Base-by-base conservation (phyloP, 2,797 vertebrate genomes). In the Melanotaenia nigrans region DNA sequence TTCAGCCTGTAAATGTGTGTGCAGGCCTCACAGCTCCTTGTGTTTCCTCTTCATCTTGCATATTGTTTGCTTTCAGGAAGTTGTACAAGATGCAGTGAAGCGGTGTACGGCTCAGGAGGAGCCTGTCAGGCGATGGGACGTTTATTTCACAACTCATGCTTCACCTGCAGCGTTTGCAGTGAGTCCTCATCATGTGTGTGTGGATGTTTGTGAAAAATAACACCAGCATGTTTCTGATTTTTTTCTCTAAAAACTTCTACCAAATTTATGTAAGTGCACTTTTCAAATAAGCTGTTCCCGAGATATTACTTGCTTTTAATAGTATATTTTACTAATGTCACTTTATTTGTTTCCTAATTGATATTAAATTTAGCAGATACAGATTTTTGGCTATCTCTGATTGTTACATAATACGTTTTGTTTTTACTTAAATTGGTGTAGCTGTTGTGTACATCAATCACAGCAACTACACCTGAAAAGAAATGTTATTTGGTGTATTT, bases 71-170 rank as follows among this genome's bases (percentile, higher is more conserved):
- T 4, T 69, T 28, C 62, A 93, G 93, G 88, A 62, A 79, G 59
- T 45, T 94, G 93, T 24, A 66, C 42, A 0, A 66, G 78, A 65
- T 93, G 91, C 82, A 68, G 74, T 0, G 55, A 79, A 72, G 79
- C 69, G 0, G 84, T 92, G 59, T 55, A 59, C 1, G 28, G 78
- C 1, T 64, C 61, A 18, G 85, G 51, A 1, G 74, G 38, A 80
- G 96, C 93, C 68, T 97, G 96, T 68, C 92, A 91, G 74, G 96
- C 96, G n/a, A 95, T 97, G 96, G 96, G 96, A 59, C 88, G 82
- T 71, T 93, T 97, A 68, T 97, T 95, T 89, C 96, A 97, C 0
- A 86, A 93, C 0, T 35, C 84, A 0, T 97, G 96, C 87, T 97
- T 97, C 88, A 96, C 93, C 85, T 97, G 96, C 3, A 92, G 93